These are phyloP conservation scores for Macaca fascicularis DNA, from an alignment of 2,113 vertebrate genomes.

Conservation along the genomic window T2T-MFA8v1.1 NC_088380.1:2348001-2348500, in stretches of 20 bases:
- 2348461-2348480: no score
- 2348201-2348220: not conserved
- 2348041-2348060: no score
- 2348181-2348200: no score
- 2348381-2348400: not conserved
- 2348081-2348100: not conserved
- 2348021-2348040: accelerated
- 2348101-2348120: not conserved
- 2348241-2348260: accelerated
- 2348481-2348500: not conserved
- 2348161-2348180: not conserved
- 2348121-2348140: accelerated
- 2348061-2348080: no score
- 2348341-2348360: not conserved
- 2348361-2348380: no score
- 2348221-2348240: not conserved
- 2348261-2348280: not conserved
- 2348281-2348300: not conserved
- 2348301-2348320: not conserved
- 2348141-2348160: not conserved
- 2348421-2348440: not conserved
- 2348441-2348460: no score
- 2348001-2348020: no score
- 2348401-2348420: not conserved
- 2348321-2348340: not conserved